Percentiles rank a stretch among this genome's conserved stretches.
Evolutionary conservation across 2,113 vertebrate genomes (phyloP).

Genomic region (Numida meleagris): DNA sequence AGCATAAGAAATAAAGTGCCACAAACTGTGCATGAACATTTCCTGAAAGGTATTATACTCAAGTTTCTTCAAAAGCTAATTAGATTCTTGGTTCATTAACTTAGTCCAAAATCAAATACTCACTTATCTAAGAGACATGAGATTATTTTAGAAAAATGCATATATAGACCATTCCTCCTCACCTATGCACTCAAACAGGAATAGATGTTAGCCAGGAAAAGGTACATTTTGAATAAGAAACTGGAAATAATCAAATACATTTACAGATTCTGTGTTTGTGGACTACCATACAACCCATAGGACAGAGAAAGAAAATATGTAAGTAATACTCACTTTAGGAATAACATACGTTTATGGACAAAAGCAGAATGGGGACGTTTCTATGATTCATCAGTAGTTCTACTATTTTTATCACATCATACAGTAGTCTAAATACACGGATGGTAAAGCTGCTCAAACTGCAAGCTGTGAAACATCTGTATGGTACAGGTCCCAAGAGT

Average conservation of each 20-base stretch:
- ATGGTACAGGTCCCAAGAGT: neutral
- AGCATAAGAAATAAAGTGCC: neutral
- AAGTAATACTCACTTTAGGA: neutral
- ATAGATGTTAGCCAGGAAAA: neutral
- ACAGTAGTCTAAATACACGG: neutral
- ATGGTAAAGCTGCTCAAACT: neutral
- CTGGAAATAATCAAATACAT: neutral
- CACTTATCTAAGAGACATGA: neutral
- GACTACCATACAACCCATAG: neutral
- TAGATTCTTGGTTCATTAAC: neutral
- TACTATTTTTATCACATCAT: fast-evolving
- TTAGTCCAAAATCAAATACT: neutral
- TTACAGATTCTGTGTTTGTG: neutral
- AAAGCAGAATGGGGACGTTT: neutral
- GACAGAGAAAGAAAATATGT: neutral
- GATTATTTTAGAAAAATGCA: neutral
- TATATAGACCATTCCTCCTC: neutral
- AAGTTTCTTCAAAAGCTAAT: neutral
- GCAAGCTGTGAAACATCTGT: neutral
- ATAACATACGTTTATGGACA: neutral
- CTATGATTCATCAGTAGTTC: neutral
- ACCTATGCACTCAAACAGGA: neutral
- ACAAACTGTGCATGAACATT: neutral
- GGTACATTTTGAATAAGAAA: neutral
- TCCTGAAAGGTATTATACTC: neutral